Base-by-base conservation (phyloP, 1,140 invertebrate genomes). In the Amphibalanus amphitrite region DNA sequence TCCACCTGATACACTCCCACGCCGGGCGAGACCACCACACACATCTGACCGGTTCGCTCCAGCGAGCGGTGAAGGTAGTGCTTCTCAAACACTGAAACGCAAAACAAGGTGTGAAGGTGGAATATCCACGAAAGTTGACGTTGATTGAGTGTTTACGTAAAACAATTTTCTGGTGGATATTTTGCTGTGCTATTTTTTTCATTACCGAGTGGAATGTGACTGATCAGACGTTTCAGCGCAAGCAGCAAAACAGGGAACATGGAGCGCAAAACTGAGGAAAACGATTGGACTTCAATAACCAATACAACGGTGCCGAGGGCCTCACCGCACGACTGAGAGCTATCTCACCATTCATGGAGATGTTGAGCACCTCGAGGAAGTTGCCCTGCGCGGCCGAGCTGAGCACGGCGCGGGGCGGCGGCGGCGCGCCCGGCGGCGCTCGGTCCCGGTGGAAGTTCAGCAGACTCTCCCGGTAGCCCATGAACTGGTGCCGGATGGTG, bases 1-100 rank as follows among this genome's bases (percentile, higher is more conserved):
- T 99, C 95, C 0, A 99, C 97, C 81, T 98, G 94, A 79, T 93
- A 93, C 0, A 99, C 95, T 13, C 97, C 97, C 33, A 97, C 93
- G 17, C 96, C 96, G 0, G 97, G 95, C 25, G 97, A 98, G 25
- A 99, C 92, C 0, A 99, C 95, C 23, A 99, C 93, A 69, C 93
- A 95, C 26, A 98, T 83, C 78, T 99, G 97, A 13, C 97, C 97
- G 20, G 96, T 98, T 69, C 97, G 86, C 79, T 99, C 97, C 70
- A 99, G 98, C 80, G 94, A 96, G 74, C 97, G 84, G 81, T 99
- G 96, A 71, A 97, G 80, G 79, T 97, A 98, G 81, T 99, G 96
- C 79, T 97, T 97, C 80, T 98, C 96, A 83, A 98, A 99, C 0
- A 97, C 92, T 93, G 79, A 71, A 86, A 82, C 73, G 75, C 72